Percentiles rank a stretch among this genome's conserved stretches.
Evolutionary conservation across 1,140 invertebrate species (phyloP).

Genomic region (Teleopsis dalmanni): DNA sequence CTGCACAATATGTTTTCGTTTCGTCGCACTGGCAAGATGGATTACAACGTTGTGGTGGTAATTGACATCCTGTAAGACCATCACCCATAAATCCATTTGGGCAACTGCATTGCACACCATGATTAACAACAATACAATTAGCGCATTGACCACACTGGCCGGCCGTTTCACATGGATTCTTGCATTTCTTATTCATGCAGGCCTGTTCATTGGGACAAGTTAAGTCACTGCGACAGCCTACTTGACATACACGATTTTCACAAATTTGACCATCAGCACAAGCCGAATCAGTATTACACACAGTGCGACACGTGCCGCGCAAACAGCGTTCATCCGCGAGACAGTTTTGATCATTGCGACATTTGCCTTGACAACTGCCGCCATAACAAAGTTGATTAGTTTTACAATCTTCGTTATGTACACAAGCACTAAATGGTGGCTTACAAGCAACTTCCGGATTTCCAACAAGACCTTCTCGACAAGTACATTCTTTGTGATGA

Average conservation of each 20-base stretch:
- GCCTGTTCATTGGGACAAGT: conserved; percentile 65
- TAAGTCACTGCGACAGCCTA: conserved; percentile 75
- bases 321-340: conserved; percentile 77
- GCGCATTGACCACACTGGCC: conserved; percentile 75
- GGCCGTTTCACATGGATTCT: conserved; percentile 67
- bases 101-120: conserved; percentile 76
- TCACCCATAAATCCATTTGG: conserved; percentile 72
- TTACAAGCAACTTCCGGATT: conserved; percentile 67
- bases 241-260: conserved; percentile 74
- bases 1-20: conserved; percentile 62
- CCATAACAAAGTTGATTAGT: conserved; percentile 64
- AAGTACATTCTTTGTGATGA: conserved; percentile 67
- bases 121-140: conserved; percentile 71
- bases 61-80: conserved; percentile 64
- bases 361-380: conserved; percentile 64
- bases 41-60: conserved; percentile 58
- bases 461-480: conserved; percentile 63
- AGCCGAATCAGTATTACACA: conserved; percentile 76
- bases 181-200: conserved; percentile 75
- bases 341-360: conserved; percentile 72
- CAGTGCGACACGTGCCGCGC: conserved; percentile 66
- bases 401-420: conserved; percentile 56
- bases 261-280: conserved; percentile 77
- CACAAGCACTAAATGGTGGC: conserved; percentile 57
- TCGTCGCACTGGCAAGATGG: conserved; percentile 66